Evolutionary conservation across 2,888 invertebrate species (phyloP), one percentile per base, ranked within the genome.

Genomic region (Pelosia muscerda): DNA sequence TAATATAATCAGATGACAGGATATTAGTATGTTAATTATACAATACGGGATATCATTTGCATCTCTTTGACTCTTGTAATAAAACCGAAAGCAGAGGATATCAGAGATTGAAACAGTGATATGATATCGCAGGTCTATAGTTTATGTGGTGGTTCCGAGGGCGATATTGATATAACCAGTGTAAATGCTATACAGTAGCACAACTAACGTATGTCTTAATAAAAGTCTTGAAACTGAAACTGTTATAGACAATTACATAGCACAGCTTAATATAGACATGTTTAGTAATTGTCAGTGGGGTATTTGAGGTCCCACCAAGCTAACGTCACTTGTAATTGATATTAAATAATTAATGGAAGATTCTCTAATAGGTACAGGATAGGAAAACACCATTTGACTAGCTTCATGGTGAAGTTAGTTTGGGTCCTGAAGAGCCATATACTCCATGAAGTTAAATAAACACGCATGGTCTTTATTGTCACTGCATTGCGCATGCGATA

Each of bases 61-160:
- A 59, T 19, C 23, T 25, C 38, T n/a, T n/a, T n/a, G n/a, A 3
- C 11, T 60, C 53, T 31, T 55, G 15, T 23, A 57, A 38, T 62
- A 31, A 65, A 71, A 68, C 56, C 11, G 58, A 71, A 68, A 68
- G 42, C 59, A 42, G 10, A 55, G 63, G 26, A 10, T 54, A 59
- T 26, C 49, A 25, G 22, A 10, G n/a, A 63, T 26, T 3, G 54
- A 8, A 23, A 4, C 53, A 9, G 63, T 55, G 63, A 62, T 66
- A 66, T 68, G 56, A 64, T 64, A 68, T 58, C 23, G n/a, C 22
- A 60, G 25, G 22, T 68, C 26, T 34, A 61, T 58, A 66, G 63
- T 57, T 28, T 63, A 67, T 28, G 22, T 38, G 15, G 26, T 4
- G 55, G n/a, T 23, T 26, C 31, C 42, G 61, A 10, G 49, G 54